phyloP scores from a whole-genome alignment of 2,888 invertebrate species.

The Xylophagus ater region DNA sequence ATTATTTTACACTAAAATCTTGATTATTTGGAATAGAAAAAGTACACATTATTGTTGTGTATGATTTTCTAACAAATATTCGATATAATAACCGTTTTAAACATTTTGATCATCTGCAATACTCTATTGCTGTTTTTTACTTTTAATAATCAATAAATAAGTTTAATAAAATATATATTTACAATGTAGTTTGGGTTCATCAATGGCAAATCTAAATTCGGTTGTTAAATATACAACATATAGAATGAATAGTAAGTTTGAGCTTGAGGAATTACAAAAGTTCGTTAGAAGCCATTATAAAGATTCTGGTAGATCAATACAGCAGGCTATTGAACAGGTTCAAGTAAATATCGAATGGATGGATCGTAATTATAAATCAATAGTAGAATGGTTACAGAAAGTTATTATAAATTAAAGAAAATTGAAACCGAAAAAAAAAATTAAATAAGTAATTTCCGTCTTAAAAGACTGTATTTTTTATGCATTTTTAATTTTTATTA shows the following conservation, averaged over 20 bases:
- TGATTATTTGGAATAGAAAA: no score
- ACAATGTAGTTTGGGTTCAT: slow-evolving; percentile 59
- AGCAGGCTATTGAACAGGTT: slow-evolving; percentile 70
- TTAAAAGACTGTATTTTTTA: slow-evolving; percentile 10
- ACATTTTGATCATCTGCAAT: no score
- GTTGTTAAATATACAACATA: slow-evolving; percentile 63
- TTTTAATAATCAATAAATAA: neutral
- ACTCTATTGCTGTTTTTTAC: slow-evolving; percentile 20
- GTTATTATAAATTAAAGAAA: slow-evolving; percentile 8
- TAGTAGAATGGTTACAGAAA: slow-evolving; percentile 59
- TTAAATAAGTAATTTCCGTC: slow-evolving; percentile 1
- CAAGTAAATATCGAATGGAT: slow-evolving; percentile 79
- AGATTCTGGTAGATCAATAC: slow-evolving; percentile 61
- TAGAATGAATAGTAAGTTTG: slow-evolving; percentile 62
- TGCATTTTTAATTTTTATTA: no score
- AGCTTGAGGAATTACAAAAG: slow-evolving; percentile 61
- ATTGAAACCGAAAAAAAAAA: neutral
- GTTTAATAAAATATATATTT: slow-evolving; percentile 4
- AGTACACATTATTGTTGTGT: no score
- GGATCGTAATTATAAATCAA: slow-evolving; percentile 58
- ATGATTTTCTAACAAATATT: no score
- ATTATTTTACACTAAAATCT: slow-evolving; percentile 3
- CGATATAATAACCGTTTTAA: no score
- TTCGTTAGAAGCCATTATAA: slow-evolving; percentile 53
- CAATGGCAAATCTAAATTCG: slow-evolving; percentile 55